A percentile compares a stretch with the other conserved stretches of the same genome.
Evolutionary conservation across 2,888 invertebrate species (phyloP).

Genomic region (Leucophora obtusa): DNA sequence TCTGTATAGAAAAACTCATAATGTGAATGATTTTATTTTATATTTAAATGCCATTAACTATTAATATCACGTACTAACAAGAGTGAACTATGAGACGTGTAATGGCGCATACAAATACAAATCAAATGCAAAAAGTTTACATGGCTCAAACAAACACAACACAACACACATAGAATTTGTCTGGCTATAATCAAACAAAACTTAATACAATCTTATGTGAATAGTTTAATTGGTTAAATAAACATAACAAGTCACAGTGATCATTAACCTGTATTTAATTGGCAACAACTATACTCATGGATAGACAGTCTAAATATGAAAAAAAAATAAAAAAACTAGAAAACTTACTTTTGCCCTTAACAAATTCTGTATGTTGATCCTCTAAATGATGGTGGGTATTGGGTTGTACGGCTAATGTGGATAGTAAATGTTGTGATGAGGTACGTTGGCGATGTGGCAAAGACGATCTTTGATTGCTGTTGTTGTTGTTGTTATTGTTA

Average conservation of each 20-base stretch:
- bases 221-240: background rate
- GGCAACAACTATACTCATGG: background rate
- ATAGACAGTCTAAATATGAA: background rate
- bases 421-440: slow-evolving; percentile 55
- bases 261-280: slow-evolving; percentile 26
- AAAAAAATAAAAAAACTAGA: slow-evolving; percentile 1
- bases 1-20: background rate
- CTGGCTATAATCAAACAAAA: background rate
- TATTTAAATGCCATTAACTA: slow-evolving; percentile 41
- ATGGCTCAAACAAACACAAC: background rate
- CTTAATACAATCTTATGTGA: background rate
- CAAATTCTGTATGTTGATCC: slow-evolving; percentile 82
- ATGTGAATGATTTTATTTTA: background rate
- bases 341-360: slow-evolving; percentile 88
- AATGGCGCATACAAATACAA: slow-evolving; percentile 55
- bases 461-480: slow-evolving; percentile 64
- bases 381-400: slow-evolving; percentile 74
- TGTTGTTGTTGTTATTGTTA: slow-evolving; percentile 55
- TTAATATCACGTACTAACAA: slow-evolving; percentile 63
- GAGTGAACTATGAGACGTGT: slow-evolving; percentile 64
- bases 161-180: background rate
- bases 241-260: background rate
- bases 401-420: slow-evolving; percentile 69
- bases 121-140: slow-evolving; percentile 24
- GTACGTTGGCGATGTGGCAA: slow-evolving; percentile 65